Base-by-base conservation (phyloP, 2,113 vertebrate species). In the Nipponia nippon region DNA sequence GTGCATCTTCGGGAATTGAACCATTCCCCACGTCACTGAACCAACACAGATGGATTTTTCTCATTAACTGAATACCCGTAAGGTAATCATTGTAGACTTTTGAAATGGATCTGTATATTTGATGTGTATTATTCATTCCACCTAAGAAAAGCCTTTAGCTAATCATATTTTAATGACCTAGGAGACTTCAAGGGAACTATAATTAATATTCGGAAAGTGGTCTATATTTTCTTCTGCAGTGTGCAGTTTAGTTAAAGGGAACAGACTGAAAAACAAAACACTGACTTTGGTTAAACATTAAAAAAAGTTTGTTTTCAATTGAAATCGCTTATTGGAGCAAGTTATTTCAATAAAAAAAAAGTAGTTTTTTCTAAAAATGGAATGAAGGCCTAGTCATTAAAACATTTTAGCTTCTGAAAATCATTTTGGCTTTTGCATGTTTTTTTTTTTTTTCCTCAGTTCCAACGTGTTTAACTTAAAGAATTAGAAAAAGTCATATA, bases 101-200 rank as follows among this genome's bases (percentile, higher is more conserved):
- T 78, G 18, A 82, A 96, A 95, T n/a, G 18, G 20, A 84, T 90
- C 23, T 55, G 32, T 91, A 27, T 61, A 86, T 94, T 92, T 94
- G 21, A 61, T 87, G 67, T 77, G 62, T 93, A 53, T 87, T 89
- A 85, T 53, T 82, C 56, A 94, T 96, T 90, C 29, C 65, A 66
- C 65, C 52, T 88, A 76, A 92, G 84, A 91, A 97, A 90, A 76
- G 21, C 67, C 59, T 89, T 79, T 90, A 81, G 88, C 90, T 94
- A 96, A 96, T 92, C 58, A 69, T 67, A 89, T 77, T 96, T 89
- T 92, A 96, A 97, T 93, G 78, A 94, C 89, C 29, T 89, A 83
- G 44, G 69, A 76, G 85, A 96, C 16, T 82, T 85, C 61, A 91
- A 84, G 38, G 55, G 73, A 97, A 53, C 47, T 75, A 90, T 42